These are phyloP conservation scores for Blastomussa wellsi DNA, from an alignment of 92 coral and sea anemone species.

Conservation along the genomic window DNA sequence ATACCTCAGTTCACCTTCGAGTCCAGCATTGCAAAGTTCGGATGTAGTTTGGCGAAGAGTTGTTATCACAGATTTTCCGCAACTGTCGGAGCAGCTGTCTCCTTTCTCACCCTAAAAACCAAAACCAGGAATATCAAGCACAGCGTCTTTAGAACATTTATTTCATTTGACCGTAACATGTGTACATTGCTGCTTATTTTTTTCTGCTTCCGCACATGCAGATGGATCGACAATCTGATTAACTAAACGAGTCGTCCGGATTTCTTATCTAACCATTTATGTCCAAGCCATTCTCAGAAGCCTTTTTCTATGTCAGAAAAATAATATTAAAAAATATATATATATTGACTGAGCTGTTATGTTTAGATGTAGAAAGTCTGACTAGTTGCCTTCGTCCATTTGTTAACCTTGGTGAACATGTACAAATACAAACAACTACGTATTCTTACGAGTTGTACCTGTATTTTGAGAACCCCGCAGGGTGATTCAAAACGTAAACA, in stretches of 20 bases:
- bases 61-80: constrained; percentile 8
- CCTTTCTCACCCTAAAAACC: constrained; percentile 73
- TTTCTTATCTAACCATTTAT: no score
- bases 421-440: no score
- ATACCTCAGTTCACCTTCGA: constrained; percentile 73
- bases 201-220: background rate
- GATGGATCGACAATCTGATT: background rate
- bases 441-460: background rate
- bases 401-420: no score
- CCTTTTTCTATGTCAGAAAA: background rate
- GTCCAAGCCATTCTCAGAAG: background rate
- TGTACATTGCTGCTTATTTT: background rate
- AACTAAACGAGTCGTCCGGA: no score
- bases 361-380: background rate
- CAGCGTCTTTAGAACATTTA: background rate
- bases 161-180: background rate
- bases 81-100: constrained; percentile 51
- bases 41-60: background rate
- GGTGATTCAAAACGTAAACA: background rate
- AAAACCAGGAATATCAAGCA: background rate
- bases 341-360: background rate
- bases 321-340: background rate
- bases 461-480: background rate
- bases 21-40: constrained; percentile 47
- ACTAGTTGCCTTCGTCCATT: background rate